phyloP scores from a whole-genome alignment of 1,140 invertebrate genomes.

The Matsumurasca onukii region DNA sequence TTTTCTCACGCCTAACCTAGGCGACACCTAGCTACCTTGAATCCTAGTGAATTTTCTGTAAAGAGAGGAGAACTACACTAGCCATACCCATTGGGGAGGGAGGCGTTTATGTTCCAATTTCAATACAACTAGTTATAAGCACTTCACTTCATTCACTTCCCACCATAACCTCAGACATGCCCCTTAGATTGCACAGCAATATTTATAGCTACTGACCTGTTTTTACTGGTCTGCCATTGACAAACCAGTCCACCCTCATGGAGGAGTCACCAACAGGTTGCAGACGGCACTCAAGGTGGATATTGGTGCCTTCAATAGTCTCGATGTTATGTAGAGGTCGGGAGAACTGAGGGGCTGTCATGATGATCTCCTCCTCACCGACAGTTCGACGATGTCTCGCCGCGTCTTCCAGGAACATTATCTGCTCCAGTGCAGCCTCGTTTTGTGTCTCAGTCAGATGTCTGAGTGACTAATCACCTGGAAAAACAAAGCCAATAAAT shows the following conservation, averaged over 20 bases:
- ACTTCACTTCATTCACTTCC: too few relatives aligned
- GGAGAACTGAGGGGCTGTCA: constrained; percentile 84
- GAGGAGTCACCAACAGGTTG: constrained; percentile 92
- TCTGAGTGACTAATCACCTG: constrained; percentile 73
- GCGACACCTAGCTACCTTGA: too few relatives aligned
- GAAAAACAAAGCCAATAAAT: constrained; percentile 19
- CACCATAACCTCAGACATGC: too few relatives aligned
- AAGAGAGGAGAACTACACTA: too few relatives aligned
- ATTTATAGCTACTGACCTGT: constrained; percentile 55
- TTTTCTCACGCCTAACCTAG: too few relatives aligned
- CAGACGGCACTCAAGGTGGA: constrained; percentile 89
- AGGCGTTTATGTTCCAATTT: too few relatives aligned
- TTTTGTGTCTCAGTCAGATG: constrained; percentile 93
- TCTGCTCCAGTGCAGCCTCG: constrained; percentile 91
- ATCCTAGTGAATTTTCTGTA: too few relatives aligned
- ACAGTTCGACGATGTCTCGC: constrained; percentile 67
- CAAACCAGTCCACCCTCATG: constrained; percentile 97
- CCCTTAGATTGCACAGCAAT: too few relatives aligned
- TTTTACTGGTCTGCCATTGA: constrained; percentile 86
- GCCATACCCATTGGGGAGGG: too few relatives aligned
- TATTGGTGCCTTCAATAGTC: constrained; percentile 87
- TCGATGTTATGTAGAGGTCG: constrained; percentile 86
- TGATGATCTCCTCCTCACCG: constrained; percentile 74
- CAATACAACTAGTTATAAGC: too few relatives aligned
- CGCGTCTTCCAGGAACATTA: constrained; percentile 91